Evolutionary conservation across 2,113 vertebrate species (phyloP).

Genomic region (Serinus canaria): DNA sequence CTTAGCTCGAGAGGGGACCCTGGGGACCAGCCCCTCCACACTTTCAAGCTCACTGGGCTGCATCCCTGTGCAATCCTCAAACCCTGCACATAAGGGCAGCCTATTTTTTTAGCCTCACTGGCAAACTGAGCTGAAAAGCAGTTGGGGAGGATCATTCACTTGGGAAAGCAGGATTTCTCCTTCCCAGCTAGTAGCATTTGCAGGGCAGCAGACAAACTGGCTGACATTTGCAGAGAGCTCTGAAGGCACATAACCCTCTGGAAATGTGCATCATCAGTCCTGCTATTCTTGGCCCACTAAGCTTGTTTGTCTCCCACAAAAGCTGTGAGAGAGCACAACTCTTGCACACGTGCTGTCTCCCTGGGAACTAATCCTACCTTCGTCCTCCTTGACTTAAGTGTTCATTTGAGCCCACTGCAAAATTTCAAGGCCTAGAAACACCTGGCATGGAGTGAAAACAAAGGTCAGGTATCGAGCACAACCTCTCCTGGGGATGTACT

Average conservation of each 20-base stretch:
- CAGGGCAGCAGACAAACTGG: neutral
- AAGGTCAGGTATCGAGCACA: neutral
- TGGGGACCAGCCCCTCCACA: neutral
- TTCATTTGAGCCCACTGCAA: neutral
- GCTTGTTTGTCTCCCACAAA: neutral
- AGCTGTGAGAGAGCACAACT: neutral
- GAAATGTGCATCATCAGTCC: neutral
- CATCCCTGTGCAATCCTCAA: neutral
- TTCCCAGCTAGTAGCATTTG: neutral
- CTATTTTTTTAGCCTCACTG: neutral
- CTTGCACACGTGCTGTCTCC: neutral
- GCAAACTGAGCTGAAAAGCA: neutral
- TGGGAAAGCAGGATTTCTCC: neutral
- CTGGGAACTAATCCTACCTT: neutral
- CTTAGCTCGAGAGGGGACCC: neutral
- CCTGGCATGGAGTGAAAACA: neutral
- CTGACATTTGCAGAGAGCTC: conserved; percentile 21
- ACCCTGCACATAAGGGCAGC: neutral
- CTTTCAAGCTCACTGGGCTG: neutral
- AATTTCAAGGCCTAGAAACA: neutral
- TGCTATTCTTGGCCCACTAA: neutral
- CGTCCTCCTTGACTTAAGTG: neutral
- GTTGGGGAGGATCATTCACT: neutral
- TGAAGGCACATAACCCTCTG: neutral
- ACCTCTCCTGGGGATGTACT: neutral